These are phyloP conservation scores for Lithosia quadra DNA, from an alignment of 2,888 invertebrate species.

Conservation along the genomic window DNA sequence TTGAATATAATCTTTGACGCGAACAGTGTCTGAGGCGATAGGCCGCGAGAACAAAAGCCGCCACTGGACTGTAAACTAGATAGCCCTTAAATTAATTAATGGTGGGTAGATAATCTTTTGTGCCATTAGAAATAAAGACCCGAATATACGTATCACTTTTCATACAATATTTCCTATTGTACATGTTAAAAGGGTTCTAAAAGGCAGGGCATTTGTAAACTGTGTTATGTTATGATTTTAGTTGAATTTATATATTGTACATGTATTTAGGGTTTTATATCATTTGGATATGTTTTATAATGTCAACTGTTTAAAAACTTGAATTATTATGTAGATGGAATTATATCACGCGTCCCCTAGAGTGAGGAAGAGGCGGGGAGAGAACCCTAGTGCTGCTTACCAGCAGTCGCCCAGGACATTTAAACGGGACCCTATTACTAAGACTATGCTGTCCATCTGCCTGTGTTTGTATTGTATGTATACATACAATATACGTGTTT, in stretches of 20 bases:
- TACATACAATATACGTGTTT: no score
- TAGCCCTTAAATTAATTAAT: constrained; percentile 73
- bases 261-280: neutral
- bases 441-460: no score
- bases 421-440: no score
- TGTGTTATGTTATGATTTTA: constrained; percentile 14
- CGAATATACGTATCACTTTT: constrained; percentile 41
- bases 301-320: no score
- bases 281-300: no score
- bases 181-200: constrained; percentile 41
- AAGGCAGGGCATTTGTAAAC: constrained; percentile 16
- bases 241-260: neutral
- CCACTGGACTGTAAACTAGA: constrained; percentile 68
- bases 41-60: constrained; percentile 58
- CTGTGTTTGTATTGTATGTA: no score
- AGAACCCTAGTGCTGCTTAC: no score
- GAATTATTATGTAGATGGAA: no score
- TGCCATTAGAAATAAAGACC: constrained; percentile 52
- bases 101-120: constrained; percentile 55
- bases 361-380: no score
- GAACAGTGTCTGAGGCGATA: constrained; percentile 51
- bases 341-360: no score
- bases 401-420: no score
- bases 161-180: constrained; percentile 39
- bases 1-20: constrained; percentile 39